Percentiles rank a stretch among this genome's conserved stretches.
Evolutionary conservation across 2,888 invertebrate species (phyloP).

Genomic region (Sinohyriopsis cumingii): DNA sequence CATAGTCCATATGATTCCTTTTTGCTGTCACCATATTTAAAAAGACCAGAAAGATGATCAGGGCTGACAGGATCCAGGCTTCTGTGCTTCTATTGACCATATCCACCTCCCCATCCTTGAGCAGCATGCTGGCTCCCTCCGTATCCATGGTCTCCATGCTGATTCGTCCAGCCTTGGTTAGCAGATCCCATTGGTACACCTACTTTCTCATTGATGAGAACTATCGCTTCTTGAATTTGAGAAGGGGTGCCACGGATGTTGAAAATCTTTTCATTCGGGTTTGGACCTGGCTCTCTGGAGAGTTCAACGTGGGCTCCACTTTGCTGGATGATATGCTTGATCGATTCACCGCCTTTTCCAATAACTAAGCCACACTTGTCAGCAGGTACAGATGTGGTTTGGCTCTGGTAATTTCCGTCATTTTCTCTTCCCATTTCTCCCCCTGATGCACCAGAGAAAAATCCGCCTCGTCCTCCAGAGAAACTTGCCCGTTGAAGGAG

Average conservation of each 20-base stretch:
- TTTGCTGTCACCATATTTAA: too few relatives aligned
- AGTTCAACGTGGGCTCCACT: conserved; percentile 98
- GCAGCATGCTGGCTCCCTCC: too few relatives aligned
- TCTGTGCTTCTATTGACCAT: too few relatives aligned
- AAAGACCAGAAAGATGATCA: too few relatives aligned
- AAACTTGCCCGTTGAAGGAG: conserved; percentile 79
- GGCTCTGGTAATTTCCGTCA: conserved; percentile 73
- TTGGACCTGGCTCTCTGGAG: conserved; percentile 87
- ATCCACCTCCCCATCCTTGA: too few relatives aligned
- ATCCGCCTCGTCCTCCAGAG: conserved; percentile 26
- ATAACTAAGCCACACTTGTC: conserved; percentile 97
- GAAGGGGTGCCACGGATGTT: conserved; percentile 91
- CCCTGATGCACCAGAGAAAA: conserved; percentile 40
- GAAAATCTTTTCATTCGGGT: conserved; percentile 89
- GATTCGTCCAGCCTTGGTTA: too few relatives aligned
- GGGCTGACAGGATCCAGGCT: too few relatives aligned
- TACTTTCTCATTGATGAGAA: conserved; percentile 94
- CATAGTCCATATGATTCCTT: too few relatives aligned
- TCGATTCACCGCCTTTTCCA: conserved; percentile 97
- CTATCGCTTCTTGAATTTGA: conserved; percentile 95
- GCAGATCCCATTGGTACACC: conserved; percentile 38
- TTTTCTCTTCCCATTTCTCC: conserved; percentile 74
- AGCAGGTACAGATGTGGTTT: conserved; percentile 92
- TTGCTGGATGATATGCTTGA: conserved; percentile 93
- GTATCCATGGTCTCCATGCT: too few relatives aligned